Evolutionary conservation across 2,888 invertebrate species (phyloP), one percentile per base, ranked within the genome.

Genomic region (Pomacea canaliculata): DNA sequence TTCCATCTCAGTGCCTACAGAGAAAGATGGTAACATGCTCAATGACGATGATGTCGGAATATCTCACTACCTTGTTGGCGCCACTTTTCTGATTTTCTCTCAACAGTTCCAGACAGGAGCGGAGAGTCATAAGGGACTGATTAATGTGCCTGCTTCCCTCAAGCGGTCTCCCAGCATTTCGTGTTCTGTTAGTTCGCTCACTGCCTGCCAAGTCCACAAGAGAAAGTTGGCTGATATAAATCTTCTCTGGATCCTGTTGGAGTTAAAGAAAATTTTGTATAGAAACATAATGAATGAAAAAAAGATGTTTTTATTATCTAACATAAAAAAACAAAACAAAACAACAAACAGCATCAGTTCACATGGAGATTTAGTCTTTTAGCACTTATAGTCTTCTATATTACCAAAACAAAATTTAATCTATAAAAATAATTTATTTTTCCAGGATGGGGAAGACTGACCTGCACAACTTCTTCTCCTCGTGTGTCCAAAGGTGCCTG

Each of bases 171-270:
- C n/a, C 95, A 0, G 95, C 95, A 86, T 96, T 98, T 88, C 97
- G 95, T 0, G 99, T 98, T 37, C 99, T 93, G 83, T 94, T 95
- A 0, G 96, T 96, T 71, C 91, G 82, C 91, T 99, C 99, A 86
- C 97, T 97, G 13, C 99, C 99, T 51, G 99, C 99, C 88, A 99
- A 93, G 92, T 99, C 99, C 0, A 99, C 99, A 78, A 99, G 92
- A 73, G 98, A 97, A 59, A 99, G 91, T 90, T 99, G 99, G 87
- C 97, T 96, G 0, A 98, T 93, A 12, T 93, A 94, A 0, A 98
- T 92, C 68, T 94, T 93, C 76, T 94, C 94, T 85, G 94, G 94
- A 86, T 96, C 95, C 90, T 91, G 80, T 1, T 81, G 70, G 51
- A 5, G n/a, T 23, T 5, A 18, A 13, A 68, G 13, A 49, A 19